phyloP scores from a whole-genome alignment of 2,113 vertebrate genomes.

The Delphinus delphis region DNA sequence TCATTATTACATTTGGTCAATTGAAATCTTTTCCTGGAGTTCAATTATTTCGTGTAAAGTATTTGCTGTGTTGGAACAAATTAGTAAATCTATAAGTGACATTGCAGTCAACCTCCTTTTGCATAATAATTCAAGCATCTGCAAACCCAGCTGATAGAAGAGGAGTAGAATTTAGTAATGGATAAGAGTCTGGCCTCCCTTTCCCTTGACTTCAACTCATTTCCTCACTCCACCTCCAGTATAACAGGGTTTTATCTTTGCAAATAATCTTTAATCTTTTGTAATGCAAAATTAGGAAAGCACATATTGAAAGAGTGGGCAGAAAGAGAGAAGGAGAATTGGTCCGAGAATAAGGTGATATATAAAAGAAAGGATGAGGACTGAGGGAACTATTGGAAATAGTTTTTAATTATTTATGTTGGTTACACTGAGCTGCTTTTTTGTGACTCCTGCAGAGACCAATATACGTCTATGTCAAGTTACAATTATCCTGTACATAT shows the following conservation, averaged over 20 bases:
- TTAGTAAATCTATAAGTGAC: not conserved
- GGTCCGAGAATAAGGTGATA: not conserved
- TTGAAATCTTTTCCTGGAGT: not conserved
- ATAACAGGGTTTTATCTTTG: not conserved
- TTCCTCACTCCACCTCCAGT: no score
- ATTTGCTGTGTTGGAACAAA: not conserved
- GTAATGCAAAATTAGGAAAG: not conserved
- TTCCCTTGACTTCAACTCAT: accelerated
- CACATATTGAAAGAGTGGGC: no score
- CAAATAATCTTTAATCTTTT: not conserved
- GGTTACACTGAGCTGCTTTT: not conserved
- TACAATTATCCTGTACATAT: not conserved
- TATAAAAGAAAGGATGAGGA: not conserved
- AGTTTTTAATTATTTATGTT: not conserved
- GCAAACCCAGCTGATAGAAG: not conserved
- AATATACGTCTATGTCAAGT: not conserved
- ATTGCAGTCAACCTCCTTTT: not conserved
- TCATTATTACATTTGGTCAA: not conserved
- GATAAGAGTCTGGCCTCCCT: accelerated
- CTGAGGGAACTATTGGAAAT: not conserved
- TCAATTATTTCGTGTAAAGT: not conserved
- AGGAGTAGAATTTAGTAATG: not conserved
- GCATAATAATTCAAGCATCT: not conserved
- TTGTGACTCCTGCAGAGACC: not conserved
- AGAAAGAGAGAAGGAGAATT: not conserved